These are phyloP conservation scores for Camponotus pennsylvanicus DNA, from an alignment of 1,140 invertebrate genomes.

Conservation along the genomic window DNA sequence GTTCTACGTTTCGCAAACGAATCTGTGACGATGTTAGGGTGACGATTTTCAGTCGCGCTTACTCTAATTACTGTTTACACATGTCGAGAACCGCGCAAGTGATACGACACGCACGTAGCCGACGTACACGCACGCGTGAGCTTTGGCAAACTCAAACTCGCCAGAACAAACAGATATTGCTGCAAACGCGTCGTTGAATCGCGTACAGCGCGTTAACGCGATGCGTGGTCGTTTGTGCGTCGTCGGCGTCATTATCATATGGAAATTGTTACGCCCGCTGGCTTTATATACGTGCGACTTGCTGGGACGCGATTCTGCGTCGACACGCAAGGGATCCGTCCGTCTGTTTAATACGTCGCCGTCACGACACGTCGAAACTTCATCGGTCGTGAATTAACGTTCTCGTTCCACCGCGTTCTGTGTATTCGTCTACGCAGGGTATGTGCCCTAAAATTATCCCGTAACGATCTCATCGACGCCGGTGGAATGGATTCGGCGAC, in stretches of 20 bases:
- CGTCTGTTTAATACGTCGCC: not conserved
- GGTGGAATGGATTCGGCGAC: conserved; percentile 23
- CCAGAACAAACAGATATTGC: conserved; percentile 32
- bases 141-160: not conserved
- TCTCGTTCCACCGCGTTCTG: not conserved
- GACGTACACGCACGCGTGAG: conserved; percentile 7
- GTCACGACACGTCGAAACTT: conserved; percentile 22
- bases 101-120: conserved; percentile 11
- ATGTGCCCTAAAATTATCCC: not conserved
- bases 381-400: conserved; percentile 12
- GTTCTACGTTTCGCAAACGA: not conserved
- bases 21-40: not conserved
- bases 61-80: conserved; percentile 44
- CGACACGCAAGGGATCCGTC: not conserved
- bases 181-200: not conserved
- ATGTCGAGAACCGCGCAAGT: conserved; percentile 17
- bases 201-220: not conserved
- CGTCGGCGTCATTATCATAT: conserved; percentile 42
- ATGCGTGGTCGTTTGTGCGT: conserved; percentile 26
- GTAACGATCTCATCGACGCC: conserved; percentile 10
- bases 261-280: conserved; percentile 37
- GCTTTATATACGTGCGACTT: not conserved
- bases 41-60: not conserved
- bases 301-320: conserved; percentile 7
- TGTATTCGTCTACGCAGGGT: not conserved